phyloP scores from a whole-genome alignment of 1,140 invertebrate genomes.

The Tetraneura akinire region DNA sequence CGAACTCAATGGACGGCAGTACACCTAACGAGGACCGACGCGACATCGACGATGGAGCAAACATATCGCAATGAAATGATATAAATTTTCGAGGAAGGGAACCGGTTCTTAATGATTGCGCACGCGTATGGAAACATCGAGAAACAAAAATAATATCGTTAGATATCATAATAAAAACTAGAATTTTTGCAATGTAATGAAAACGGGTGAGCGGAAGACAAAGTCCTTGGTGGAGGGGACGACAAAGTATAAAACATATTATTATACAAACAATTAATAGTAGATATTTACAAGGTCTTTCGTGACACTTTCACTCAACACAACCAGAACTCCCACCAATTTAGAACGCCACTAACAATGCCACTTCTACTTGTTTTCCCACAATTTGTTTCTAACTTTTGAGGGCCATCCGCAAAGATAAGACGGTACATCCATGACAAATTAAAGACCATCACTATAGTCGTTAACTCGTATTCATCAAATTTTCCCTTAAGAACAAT shows the following conservation, averaged over 20 bases:
- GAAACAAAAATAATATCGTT: constrained; percentile 24
- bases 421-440: neutral
- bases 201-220: neutral
- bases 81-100: constrained; percentile 13
- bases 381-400: neutral
- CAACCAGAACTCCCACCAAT: neutral
- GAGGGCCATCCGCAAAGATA: constrained; percentile 10
- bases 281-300: constrained; percentile 20
- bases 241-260: neutral
- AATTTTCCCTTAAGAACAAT: no score
- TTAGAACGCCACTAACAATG: neutral
- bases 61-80: neutral
- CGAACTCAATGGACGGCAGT: neutral
- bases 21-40: constrained; percentile 5
- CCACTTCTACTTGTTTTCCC: neutral
- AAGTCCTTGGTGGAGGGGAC: constrained; percentile 7
- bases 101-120: constrained; percentile 6
- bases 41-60: neutral
- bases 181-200: constrained; percentile 1
- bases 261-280: constrained; percentile 18
- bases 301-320: constrained; percentile 46
- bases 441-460: neutral
- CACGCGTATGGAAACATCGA: neutral
- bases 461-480: neutral
- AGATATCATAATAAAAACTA: constrained; percentile 22